Conservation (phyloP, 2,888 invertebrate genomes). For the Candidula unifasciata region DNA sequence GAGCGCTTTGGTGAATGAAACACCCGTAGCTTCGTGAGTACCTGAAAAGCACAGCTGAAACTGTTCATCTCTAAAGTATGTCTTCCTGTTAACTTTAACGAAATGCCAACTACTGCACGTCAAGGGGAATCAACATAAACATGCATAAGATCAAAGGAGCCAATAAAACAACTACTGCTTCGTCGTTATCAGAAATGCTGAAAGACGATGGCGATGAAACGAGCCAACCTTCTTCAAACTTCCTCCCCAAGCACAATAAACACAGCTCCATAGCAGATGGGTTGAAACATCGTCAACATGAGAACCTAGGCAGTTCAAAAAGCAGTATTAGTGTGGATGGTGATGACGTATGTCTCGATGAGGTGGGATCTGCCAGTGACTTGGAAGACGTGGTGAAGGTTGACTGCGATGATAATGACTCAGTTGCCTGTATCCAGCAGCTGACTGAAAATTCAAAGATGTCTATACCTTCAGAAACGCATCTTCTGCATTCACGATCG, state of each 20-base stretch:
- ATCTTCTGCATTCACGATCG: neutral
- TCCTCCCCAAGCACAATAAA: neutral
- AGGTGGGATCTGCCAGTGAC: neutral
- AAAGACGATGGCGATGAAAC: conserved; percentile 30
- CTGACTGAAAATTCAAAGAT: neutral
- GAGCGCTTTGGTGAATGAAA: too few species aligned
- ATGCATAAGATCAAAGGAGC: conserved; percentile 21
- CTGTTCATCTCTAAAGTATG: too few species aligned
- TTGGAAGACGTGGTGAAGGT: neutral
- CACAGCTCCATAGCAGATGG: neutral
- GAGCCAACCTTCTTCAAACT: too few species aligned
- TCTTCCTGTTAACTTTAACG: too few species aligned
- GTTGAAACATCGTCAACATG: neutral
- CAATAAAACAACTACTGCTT: conserved; percentile 38
- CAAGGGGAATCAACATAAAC: neutral
- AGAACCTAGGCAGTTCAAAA: neutral
- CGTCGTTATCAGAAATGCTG: conserved; percentile 39
- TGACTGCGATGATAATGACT: neutral
- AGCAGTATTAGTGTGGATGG: neutral
- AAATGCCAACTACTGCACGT: too few species aligned
- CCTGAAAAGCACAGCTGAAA: too few species aligned
- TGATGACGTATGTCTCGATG: neutral
- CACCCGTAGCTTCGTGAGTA: too few species aligned
- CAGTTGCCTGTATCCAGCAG: neutral
- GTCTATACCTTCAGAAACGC: neutral